phyloP scores from a whole-genome alignment of 1,140 invertebrate genomes.

The Listronotus bonariensis region DNA sequence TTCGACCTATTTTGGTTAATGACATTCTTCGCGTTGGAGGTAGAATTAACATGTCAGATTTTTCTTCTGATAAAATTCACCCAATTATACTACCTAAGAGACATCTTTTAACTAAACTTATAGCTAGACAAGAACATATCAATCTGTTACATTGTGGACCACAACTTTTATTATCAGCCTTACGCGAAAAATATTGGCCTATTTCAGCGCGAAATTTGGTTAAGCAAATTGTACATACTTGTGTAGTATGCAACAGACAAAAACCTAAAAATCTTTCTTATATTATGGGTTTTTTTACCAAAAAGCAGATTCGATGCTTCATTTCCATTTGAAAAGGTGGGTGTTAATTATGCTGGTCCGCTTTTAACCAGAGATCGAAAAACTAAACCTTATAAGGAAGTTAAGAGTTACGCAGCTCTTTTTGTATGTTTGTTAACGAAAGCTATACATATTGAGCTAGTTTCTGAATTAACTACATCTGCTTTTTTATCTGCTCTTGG shows the following conservation, averaged over 20 bases:
- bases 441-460: background rate
- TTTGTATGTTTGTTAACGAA: constrained; percentile 3
- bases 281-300: too few relatives aligned
- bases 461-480: background rate
- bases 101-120: constrained; percentile 33
- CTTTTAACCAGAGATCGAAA: background rate
- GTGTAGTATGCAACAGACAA: too few relatives aligned
- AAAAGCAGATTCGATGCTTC: too few relatives aligned
- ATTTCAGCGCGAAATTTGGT: too few relatives aligned
- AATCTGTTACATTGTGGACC: background rate
- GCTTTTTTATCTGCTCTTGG: background rate
- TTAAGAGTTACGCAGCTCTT: background rate
- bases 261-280: too few relatives aligned
- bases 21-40: constrained; percentile 45
- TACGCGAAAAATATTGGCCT: too few relatives aligned
- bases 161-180: too few relatives aligned
- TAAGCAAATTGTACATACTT: too few relatives aligned
- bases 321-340: background rate
- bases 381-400: background rate
- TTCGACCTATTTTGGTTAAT: constrained; percentile 38
- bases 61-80: constrained; percentile 34
- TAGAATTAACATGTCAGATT: constrained; percentile 39
- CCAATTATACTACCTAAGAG: constrained; percentile 37
- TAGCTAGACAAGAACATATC: constrained; percentile 39
- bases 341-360: background rate